A percentile compares a stretch with the other conserved stretches of the same genome.
Evolutionary conservation across 2,113 vertebrate species (phyloP).

Genomic region (Lipophrys pholis): DNA sequence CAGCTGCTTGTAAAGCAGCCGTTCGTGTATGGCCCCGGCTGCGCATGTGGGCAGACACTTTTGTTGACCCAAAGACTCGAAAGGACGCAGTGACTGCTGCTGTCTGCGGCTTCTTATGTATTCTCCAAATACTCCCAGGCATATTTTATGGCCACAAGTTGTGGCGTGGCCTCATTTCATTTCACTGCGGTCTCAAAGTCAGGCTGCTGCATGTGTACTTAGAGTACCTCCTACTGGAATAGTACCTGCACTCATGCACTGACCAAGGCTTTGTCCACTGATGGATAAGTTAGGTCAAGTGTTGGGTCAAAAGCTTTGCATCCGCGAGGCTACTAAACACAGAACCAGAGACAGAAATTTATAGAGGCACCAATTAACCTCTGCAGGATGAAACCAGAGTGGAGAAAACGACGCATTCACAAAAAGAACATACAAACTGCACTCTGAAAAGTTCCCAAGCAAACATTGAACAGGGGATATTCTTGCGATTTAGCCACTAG

Average conservation of each 20-base stretch:
- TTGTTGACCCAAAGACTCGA: constrained; percentile 39
- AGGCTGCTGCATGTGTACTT: constrained; percentile 31
- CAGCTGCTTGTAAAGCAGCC: constrained; percentile 21
- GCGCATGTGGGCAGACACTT: constrained; percentile 37
- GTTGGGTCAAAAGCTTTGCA: no score
- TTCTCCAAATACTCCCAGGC: constrained; percentile 29
- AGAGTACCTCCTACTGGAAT: constrained; percentile 15
- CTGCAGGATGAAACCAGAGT: no score
- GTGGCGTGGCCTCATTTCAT: constrained; percentile 42
- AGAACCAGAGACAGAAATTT: no score
- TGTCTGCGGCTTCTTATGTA: constrained; percentile 51
- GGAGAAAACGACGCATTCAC: no score
- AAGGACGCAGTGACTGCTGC: constrained; percentile 23
- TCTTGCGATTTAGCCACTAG: no score
- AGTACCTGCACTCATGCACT: background rate
- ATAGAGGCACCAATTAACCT: no score
- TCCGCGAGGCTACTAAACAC: no score
- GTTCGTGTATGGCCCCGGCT: constrained; percentile 15
- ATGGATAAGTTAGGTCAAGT: no score
- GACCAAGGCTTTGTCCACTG: no score
- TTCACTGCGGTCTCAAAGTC: constrained; percentile 40
- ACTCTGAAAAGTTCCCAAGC: no score
- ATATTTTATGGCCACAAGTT: constrained; percentile 34
- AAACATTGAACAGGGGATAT: no score
- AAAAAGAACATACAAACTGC: no score